Percentiles rank a stretch among this genome's conserved stretches.
These are phyloP conservation scores for Microcebus jonahi DNA, from an alignment of 2,113 vertebrate species.

Conservation along the genomic window DNA sequence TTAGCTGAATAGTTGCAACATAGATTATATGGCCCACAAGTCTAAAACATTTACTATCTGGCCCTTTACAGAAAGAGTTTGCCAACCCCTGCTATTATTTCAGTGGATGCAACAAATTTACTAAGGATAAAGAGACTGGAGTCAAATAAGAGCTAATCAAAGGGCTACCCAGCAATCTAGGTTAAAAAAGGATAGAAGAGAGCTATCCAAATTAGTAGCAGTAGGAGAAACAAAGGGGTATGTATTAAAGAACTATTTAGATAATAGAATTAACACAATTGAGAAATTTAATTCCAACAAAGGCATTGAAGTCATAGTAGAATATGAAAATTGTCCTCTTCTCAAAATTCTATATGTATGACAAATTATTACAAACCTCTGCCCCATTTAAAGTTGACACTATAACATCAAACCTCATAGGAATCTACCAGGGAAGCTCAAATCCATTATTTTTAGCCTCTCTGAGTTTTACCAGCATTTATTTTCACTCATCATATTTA, in stretches of 20 bases:
- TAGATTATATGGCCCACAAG: not conserved
- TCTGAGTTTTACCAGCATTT: not conserved
- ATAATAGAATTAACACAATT: not conserved
- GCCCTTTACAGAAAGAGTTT: not conserved
- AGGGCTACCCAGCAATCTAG: not conserved
- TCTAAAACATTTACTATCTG: not conserved
- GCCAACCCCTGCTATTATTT: not conserved
- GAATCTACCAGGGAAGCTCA: not conserved
- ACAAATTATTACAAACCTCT: not conserved
- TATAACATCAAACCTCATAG: not conserved
- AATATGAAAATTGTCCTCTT: conserved; percentile 1
- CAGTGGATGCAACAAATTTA: not conserved
- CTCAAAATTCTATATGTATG: not conserved
- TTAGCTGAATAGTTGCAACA: not conserved
- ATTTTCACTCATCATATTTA: not conserved
- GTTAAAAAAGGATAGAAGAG: not conserved
- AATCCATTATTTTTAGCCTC: not conserved
- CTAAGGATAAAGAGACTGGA: not conserved
- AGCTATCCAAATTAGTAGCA: not conserved
- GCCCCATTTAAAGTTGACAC: not conserved
- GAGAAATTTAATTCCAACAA: not conserved
- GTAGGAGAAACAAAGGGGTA: not conserved
- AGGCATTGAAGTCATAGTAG: not conserved
- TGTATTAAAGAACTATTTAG: not conserved
- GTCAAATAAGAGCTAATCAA: not conserved